These are phyloP conservation scores for Lepus timidus DNA, from an alignment of 2,113 vertebrate genomes.

Conservation along the genomic window DNA sequence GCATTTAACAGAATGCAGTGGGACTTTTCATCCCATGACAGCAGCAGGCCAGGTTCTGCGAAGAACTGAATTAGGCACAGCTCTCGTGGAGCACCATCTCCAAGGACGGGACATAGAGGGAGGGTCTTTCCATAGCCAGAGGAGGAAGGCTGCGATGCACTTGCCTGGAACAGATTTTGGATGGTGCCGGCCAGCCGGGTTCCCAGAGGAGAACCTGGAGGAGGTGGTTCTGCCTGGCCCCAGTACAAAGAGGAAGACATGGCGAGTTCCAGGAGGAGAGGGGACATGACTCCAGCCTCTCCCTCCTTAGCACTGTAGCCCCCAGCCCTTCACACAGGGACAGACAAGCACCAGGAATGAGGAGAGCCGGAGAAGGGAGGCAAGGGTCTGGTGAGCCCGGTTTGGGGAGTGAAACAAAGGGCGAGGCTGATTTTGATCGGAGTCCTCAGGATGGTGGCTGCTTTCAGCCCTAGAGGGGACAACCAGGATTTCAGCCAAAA, in stretches of 20 bases:
- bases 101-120: neutral
- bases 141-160: neutral
- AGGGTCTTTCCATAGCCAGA: neutral
- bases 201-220: neutral
- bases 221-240: neutral
- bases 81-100: neutral
- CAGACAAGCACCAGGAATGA: neutral
- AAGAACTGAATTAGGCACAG: neutral
- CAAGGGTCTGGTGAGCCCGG: neutral
- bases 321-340: neutral
- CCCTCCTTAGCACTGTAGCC: neutral
- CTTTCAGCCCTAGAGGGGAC: neutral
- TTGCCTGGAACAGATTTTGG: neutral
- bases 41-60: neutral
- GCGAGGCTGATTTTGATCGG: conserved; percentile 1
- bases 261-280: neutral
- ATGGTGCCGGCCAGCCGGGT: neutral
- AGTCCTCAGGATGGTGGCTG: neutral
- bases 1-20: neutral
- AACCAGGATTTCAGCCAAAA: neutral
- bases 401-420: neutral
- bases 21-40: conserved; percentile 17
- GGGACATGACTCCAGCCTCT: neutral
- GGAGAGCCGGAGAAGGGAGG: neutral
- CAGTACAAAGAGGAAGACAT: no score